Evolutionary conservation across 2,888 invertebrate species (phyloP).

Genomic region (Trichopria drosophilae): DNA sequence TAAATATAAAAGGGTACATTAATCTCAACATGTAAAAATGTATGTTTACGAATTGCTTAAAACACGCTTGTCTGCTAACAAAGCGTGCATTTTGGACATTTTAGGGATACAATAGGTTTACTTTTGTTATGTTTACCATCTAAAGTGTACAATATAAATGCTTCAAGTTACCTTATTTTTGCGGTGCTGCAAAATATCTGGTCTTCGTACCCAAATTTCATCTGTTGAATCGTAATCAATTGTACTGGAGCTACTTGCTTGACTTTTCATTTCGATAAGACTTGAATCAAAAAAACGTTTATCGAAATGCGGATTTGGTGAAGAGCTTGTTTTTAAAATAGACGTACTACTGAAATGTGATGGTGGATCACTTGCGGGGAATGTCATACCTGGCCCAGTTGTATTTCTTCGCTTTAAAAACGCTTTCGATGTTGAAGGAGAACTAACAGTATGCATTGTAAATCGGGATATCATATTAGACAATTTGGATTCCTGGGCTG

Average conservation of each 20-base stretch:
- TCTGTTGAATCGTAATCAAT: conserved; percentile 65
- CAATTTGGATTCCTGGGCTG: conserved; percentile 42
- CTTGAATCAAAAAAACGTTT: conserved; percentile 82
- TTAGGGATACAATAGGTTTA: too few relatives aligned
- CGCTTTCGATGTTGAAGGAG: conserved; percentile 52
- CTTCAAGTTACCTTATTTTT: conserved; percentile 60
- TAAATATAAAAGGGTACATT: too few relatives aligned
- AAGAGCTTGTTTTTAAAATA: conserved; percentile 57
- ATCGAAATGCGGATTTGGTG: conserved; percentile 71
- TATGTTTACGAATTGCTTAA: too few relatives aligned
- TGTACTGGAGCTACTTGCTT: conserved; percentile 66
- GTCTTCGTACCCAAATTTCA: conserved; percentile 73
- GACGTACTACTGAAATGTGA: conserved; percentile 52
- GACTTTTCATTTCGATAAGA: conserved; percentile 77
- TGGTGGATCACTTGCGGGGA: conserved; percentile 56
- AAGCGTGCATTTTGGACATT: too few relatives aligned
- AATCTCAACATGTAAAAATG: too few relatives aligned
- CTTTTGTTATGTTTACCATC: too few relatives aligned
- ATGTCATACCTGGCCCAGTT: conserved; percentile 55
- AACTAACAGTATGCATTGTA: conserved; percentile 50
- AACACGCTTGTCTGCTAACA: too few relatives aligned
- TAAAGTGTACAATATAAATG: too few relatives aligned
- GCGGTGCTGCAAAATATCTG: conserved; percentile 60
- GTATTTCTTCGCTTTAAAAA: conserved; percentile 52
- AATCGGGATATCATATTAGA: conserved; percentile 45